A percentile compares a stretch with the other conserved stretches of the same genome.
phyloP scores from a whole-genome alignment of 2,797 vertebrate genomes.

The Pangasius krempfi region DNA sequence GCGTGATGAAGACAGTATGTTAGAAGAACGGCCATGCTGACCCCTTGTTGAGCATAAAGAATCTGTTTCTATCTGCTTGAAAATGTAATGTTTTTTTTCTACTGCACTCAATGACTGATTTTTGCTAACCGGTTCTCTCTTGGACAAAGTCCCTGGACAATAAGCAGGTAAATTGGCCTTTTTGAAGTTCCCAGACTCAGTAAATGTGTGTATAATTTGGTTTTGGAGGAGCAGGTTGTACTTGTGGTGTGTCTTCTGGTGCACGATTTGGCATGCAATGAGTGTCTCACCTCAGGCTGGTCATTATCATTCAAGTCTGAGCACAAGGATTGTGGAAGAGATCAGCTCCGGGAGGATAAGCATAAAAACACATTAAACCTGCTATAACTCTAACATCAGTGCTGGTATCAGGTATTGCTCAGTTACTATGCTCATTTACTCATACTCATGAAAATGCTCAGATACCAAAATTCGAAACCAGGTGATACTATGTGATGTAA shows the following conservation, averaged over 20 bases:
- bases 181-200: background rate
- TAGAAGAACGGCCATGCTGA: background rate
- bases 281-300: constrained; percentile 52
- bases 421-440: background rate
- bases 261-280: constrained; percentile 49
- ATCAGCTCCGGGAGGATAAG: constrained; percentile 70
- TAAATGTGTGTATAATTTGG: background rate
- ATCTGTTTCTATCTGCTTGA: background rate
- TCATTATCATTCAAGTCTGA: constrained; percentile 69
- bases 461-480: background rate
- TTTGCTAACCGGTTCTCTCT: background rate
- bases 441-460: background rate
- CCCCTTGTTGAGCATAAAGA: background rate
- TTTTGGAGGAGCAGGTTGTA: background rate
- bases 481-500: background rate
- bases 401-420: background rate
- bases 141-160: background rate
- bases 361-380: constrained; percentile 73
- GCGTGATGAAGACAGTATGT: constrained; percentile 4
- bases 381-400: constrained; percentile 60
- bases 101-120: background rate
- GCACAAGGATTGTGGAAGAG: constrained; percentile 60
- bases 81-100: background rate
- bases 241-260: constrained; percentile 18
- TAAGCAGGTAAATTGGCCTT: background rate